Base-by-base conservation (phyloP, 2,888 invertebrate genomes). In the Proisotoma minuta region DNA sequence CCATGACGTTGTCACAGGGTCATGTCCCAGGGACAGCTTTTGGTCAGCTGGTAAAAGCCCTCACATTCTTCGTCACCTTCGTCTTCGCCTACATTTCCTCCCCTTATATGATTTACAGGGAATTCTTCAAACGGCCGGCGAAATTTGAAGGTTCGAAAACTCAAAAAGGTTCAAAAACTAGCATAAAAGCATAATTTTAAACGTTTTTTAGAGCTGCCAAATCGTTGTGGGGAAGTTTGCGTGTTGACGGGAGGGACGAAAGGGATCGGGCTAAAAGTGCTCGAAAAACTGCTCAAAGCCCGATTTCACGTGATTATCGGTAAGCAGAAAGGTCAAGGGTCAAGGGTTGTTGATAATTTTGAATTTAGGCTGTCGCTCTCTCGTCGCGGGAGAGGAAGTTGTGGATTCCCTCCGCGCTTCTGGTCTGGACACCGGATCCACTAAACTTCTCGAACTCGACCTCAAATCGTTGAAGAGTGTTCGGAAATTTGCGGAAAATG, bases 191-290 rank as follows among this genome's bases (percentile, higher is more conserved):
- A n/a, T n/a, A n/a, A n/a, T n/a, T n/a, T n/a, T n/a, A n/a, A n/a
- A n/a, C n/a, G n/a, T n/a, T n/a, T n/a, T n/a, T n/a, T 70, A 84
- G 87, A 82, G 75, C 80, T 87, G 73, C 82, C 83, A 72, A 82
- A 82, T 58, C 84, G 84, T 75, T 81, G 81, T 34, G 86, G 83
- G 60, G 84, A 85, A 79, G 80, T 88, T 62, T 91, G 88, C 64
- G 84, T 93, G 58, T 84, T 93, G 65, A 92, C 92, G 10, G 92
- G 92, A 50, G 92, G 91, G 2, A 87, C 89, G 60, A 82, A 89
- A 71, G 92, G 92, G 34, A 90, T 93, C 74, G 92, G 91, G 12
- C 78, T 83, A 26, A 84, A 86, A 79, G 85, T 90, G 20, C 85
- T 89, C 28, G 84, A 84, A 77, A 86, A 86, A 78, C 79, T 92